These are phyloP conservation scores for Drosophila eohydei DNA, from an alignment of 2,888 invertebrate genomes.

Conservation along the genomic window DNA sequence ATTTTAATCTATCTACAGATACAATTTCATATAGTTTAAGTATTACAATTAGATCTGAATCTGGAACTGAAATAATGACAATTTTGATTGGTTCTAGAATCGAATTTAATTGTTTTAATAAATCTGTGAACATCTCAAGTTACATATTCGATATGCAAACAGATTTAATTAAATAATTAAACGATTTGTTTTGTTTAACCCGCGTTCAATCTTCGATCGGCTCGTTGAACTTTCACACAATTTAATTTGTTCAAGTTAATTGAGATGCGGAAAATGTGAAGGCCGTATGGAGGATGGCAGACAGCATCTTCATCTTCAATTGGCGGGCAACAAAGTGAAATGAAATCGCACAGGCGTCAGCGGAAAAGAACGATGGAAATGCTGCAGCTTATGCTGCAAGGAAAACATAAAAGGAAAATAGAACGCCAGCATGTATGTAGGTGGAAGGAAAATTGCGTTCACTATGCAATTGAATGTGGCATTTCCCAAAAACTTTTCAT, in stretches of 20 bases:
- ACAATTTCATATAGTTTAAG: no score
- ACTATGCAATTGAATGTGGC: constrained; percentile 14
- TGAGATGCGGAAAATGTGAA: constrained; percentile 31
- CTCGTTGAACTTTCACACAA: constrained; percentile 40
- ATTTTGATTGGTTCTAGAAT: neutral
- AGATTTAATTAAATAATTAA: constrained; percentile 54
- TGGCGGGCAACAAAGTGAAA: constrained; percentile 13
- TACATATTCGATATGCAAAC: constrained; percentile 6
- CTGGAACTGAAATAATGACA: neutral
- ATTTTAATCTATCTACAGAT: no score
- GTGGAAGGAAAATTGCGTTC: constrained; percentile 10
- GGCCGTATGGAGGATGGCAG: neutral
- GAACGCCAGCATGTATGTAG: neutral
- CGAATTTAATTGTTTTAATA: neutral
- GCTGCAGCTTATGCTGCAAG: constrained; percentile 1
- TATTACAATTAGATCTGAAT: no score
- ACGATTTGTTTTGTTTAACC: constrained; percentile 45
- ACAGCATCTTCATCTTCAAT: constrained; percentile 16
- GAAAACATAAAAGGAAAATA: constrained; percentile 8
- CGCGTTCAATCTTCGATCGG: constrained; percentile 30
- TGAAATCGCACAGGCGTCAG: constrained; percentile 1
- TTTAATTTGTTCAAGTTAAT: constrained; percentile 41
- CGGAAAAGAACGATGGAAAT: neutral
- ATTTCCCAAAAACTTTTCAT: constrained; percentile 41
- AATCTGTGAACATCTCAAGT: neutral